Conservation (phyloP, 2,113 vertebrate genomes). For the Corvus moneduloides region DNA sequence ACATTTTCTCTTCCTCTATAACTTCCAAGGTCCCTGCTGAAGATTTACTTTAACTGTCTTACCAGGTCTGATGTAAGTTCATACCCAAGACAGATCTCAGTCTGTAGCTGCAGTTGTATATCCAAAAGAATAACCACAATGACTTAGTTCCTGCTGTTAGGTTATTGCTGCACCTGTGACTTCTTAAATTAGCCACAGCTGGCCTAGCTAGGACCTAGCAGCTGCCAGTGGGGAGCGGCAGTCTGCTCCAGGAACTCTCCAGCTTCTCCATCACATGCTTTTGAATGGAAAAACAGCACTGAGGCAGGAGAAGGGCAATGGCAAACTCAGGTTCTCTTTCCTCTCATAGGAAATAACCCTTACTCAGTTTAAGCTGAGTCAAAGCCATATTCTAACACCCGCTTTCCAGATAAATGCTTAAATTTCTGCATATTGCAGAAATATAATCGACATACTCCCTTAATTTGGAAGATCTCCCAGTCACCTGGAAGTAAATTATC, state of each 20-base stretch:
- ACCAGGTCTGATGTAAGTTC: background rate
- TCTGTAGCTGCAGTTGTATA: background rate
- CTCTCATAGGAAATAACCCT: background rate
- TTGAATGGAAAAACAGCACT: background rate
- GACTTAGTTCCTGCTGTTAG: conserved; percentile 28
- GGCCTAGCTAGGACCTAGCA: conserved; percentile 6
- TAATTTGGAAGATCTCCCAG: background rate
- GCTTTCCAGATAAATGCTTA: background rate
- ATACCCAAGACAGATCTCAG: background rate
- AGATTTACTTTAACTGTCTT: background rate
- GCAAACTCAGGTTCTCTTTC: background rate
- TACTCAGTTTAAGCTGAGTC: background rate
- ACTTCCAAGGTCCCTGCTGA: background rate
- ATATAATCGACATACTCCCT: background rate
- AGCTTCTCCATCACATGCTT: background rate
- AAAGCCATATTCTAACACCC: background rate
- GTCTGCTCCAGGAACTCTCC: background rate
- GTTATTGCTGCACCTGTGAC: conserved; percentile 60
- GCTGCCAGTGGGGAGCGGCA: background rate
- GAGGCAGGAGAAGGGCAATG: background rate
- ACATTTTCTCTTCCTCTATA: background rate
- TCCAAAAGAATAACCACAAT: background rate
- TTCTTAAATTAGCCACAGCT: conserved; percentile 50
- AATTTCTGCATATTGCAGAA: background rate
- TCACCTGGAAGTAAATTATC: background rate